Evolutionary conservation across 2,888 invertebrate species (phyloP).

Genomic region (Tenthredo livida): DNA sequence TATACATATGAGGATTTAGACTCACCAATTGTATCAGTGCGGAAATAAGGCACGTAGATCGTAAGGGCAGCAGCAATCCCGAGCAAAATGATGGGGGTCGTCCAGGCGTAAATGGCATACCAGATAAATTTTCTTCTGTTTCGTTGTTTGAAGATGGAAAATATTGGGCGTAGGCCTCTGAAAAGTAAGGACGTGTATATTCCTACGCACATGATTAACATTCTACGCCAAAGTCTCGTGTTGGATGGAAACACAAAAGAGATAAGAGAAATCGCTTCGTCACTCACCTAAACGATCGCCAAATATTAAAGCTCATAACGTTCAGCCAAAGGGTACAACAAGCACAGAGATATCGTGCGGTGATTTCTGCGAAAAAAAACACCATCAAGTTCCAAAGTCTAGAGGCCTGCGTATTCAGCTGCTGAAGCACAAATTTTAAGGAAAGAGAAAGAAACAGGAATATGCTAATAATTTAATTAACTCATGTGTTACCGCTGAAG

Average conservation of each 20-base stretch:
- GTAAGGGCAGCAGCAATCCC: not conserved
- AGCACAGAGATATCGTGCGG: conserved; percentile 80
- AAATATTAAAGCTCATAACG: conserved; percentile 22
- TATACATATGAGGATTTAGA: not conserved
- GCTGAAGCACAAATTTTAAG: not conserved
- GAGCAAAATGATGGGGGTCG: not conserved
- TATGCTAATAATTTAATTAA: not conserved
- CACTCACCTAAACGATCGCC: conserved; percentile 23
- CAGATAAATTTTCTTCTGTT: not conserved
- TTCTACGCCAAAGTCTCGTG: not conserved
- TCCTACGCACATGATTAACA: not conserved
- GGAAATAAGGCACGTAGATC: not conserved
- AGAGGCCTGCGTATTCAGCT: not conserved
- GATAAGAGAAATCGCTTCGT: not conserved
- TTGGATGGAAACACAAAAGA: not conserved
- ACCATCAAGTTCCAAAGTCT: conserved; percentile 48
- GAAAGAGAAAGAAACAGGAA: not conserved
- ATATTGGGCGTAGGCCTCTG: not conserved
- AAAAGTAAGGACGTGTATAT: not conserved
- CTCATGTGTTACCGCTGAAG: not conserved
- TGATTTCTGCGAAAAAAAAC: conserved; percentile 67
- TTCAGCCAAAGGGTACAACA: not conserved
- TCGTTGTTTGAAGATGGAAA: not conserved
- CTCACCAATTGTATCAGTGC: not conserved
- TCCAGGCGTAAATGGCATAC: not conserved